phyloP scores from a whole-genome alignment of 2,113 vertebrate genomes.

The Sinocyclocheilus grahami region DNA sequence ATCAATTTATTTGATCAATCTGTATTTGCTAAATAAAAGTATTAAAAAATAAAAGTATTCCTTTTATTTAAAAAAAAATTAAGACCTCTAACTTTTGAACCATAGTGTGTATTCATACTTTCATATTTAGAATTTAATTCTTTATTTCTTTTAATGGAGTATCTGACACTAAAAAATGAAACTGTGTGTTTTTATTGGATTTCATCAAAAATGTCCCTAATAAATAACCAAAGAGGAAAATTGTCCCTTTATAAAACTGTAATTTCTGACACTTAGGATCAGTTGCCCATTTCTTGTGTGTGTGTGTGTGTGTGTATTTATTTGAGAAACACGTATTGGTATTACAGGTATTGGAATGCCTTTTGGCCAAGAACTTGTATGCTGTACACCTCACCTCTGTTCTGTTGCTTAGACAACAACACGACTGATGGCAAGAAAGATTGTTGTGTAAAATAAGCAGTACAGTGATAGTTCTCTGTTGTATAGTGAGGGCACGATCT shows the following conservation, averaged over 20 bases:
- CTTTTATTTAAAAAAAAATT: too few relatives aligned
- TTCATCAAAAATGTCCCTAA: not conserved
- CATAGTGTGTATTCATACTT: not conserved
- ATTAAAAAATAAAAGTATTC: too few relatives aligned
- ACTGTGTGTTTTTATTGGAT: not conserved
- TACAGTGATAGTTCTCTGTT: not conserved
- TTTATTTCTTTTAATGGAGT: not conserved
- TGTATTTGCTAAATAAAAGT: too few relatives aligned
- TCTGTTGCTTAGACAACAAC: conserved; percentile 9
- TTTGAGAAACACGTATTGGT: not conserved
- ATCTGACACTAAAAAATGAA: not conserved
- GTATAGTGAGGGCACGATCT: not conserved
- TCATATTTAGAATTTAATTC: not conserved
- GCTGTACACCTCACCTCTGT: not conserved
- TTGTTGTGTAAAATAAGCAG: not conserved
- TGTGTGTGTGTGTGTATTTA: not conserved
- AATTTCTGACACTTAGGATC: not conserved
- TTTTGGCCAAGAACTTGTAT: not conserved
- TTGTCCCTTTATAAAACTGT: not conserved
- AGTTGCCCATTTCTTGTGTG: not conserved
- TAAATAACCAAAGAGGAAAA: not conserved
- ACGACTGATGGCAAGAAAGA: not conserved
- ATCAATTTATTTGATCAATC: too few relatives aligned
- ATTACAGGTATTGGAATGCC: not conserved
- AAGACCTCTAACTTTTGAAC: not conserved